Evolutionary conservation across 2,797 vertebrate species (phyloP), one percentile per base, ranked within the genome.

Genomic region (Coilia nasus): DNA sequence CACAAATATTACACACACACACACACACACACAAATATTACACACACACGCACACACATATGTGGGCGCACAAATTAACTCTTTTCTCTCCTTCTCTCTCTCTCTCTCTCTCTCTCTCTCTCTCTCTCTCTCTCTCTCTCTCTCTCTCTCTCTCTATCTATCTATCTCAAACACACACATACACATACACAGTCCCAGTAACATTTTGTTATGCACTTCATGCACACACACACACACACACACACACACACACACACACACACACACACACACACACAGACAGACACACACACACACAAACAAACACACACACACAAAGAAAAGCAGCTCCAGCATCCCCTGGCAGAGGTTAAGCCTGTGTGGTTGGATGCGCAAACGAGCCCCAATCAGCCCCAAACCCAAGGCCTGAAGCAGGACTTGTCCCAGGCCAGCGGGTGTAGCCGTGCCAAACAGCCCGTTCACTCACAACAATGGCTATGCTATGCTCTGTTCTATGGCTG

Each of bases 331-430:
- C 67, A 75, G 67, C 67, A 75, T 75, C 67, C 31, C 31, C 17
- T 75, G 67, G 67, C 67, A 75, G 28, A 17, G 67, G 31, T 19
- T 17, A 41, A 12, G 15, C 67, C 31, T 35, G 15, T 75, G 31
- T 75, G 31, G 28, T 75, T 75, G 64, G 67, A 75, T 19, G 31
- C 67, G 41, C 28, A 19, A 75, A 75, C 67, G 41, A 75, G 67
- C 31, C 14, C 14, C 0, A 75, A 19, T 75, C 67, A 75, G 31
- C 35, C 67, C 67, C 67, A 35, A 75, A 23, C 23, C 28, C 7
- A 67, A 67, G 62, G 62, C 62, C 31, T 15, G 0, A 1, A 35
- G 67, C 28, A 75, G 67, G 28, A 17, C 15, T 75, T 19, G 28
- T 35, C 67, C 15, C 28, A 0, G 3, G 64, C 28, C 64, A 71